These are phyloP conservation scores for Dysmachus trigonus DNA, from an alignment of 2,888 invertebrate species.

Conservation along the genomic window DNA sequence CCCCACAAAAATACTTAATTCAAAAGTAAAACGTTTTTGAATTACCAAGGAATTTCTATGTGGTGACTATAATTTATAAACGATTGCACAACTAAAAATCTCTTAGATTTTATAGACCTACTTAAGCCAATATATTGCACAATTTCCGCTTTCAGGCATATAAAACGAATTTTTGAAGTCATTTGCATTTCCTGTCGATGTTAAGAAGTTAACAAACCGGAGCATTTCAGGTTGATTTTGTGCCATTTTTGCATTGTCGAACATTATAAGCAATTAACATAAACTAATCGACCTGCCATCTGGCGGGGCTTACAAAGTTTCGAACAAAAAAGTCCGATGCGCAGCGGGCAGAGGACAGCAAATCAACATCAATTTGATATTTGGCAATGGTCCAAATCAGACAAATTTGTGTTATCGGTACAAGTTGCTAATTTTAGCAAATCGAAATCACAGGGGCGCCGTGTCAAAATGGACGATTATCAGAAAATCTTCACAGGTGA, in stretches of 20 bases:
- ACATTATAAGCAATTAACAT: background rate
- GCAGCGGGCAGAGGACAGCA: background rate
- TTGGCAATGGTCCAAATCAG: constrained; percentile 24
- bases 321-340: background rate
- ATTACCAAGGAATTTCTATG: background rate
- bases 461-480: background rate
- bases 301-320: background rate
- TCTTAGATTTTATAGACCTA: background rate
- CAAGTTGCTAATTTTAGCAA: constrained; percentile 31
- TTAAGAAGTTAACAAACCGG: background rate
- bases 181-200: background rate
- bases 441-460: constrained; percentile 9
- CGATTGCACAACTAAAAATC: background rate
- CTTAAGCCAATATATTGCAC: background rate
- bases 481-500: background rate
- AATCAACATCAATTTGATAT: constrained; percentile 19
- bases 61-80: background rate
- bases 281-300: background rate
- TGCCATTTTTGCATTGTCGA: background rate
- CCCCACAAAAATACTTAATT: background rate
- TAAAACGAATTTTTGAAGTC: background rate
- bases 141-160: background rate
- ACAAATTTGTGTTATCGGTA: constrained; percentile 31
- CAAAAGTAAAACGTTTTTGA: background rate
- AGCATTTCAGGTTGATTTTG: background rate